Percentiles rank a stretch among this genome's conserved stretches.
Evolutionary conservation across 2,888 invertebrate species (phyloP).

Genomic region (Eupeodes latifasciatus): DNA sequence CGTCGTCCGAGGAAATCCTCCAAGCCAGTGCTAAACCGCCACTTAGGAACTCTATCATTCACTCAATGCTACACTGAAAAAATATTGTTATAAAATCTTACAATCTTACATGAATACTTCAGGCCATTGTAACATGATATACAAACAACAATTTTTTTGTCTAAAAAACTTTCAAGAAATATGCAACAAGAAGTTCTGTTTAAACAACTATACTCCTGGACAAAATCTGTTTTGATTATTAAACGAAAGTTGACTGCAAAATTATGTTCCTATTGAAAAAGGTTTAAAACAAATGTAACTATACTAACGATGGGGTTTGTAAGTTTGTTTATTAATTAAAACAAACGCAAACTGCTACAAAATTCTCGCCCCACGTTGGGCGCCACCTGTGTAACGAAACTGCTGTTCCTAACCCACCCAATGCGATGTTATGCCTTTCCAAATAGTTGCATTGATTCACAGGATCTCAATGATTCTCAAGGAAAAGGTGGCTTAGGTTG

Average conservation of each 20-base stretch:
- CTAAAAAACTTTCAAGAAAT: no score
- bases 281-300: background rate
- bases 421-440: no score
- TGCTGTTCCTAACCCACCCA: background rate
- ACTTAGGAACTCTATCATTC: no score
- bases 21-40: no score
- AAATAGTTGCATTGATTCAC: background rate
- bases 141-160: background rate
- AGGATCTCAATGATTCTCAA: background rate
- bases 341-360: background rate
- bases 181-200: background rate
- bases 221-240: background rate
- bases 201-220: constrained; percentile 3
- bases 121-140: no score
- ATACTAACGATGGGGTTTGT: background rate
- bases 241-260: no score
- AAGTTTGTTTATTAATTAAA: background rate
- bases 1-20: no score
- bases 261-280: background rate
- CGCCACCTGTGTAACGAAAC: constrained; percentile 23
- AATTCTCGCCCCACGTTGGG: constrained; percentile 22
- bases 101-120: no score
- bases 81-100: no score
- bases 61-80: no score
- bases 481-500: background rate